A percentile compares a stretch with the other conserved stretches of the same genome.
Evolutionary conservation across 2,888 invertebrate species (phyloP).

Genomic region (Ormia ochracea): DNA sequence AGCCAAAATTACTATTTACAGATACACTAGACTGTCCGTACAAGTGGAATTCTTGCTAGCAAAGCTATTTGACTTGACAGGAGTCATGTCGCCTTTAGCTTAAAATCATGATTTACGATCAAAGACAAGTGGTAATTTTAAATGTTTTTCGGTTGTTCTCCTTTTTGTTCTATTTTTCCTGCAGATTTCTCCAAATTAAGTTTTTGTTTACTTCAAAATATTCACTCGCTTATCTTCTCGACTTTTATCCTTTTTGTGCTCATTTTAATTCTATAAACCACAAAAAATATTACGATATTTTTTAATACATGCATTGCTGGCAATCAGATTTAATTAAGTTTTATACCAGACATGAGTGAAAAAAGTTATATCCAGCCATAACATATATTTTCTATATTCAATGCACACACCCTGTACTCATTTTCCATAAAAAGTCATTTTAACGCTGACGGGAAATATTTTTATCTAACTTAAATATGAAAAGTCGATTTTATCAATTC

Average conservation of each 20-base stretch:
- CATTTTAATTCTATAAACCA: conserved; percentile 44
- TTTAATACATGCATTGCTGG: conserved; percentile 42
- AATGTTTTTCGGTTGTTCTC: conserved; percentile 30
- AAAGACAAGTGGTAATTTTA: conserved; percentile 62
- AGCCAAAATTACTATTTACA: conserved; percentile 44
- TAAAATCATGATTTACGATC: conserved; percentile 63
- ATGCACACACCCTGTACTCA: not conserved
- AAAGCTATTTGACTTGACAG: conserved; percentile 59
- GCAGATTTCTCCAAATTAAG: not conserved
- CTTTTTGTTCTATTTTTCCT: not conserved
- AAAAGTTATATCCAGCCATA: not conserved
- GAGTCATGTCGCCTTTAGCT: conserved; percentile 63
- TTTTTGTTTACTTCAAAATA: conserved; percentile 41
- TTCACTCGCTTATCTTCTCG: conserved; percentile 34
- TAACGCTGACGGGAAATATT: not conserved
- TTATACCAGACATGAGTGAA: not conserved
- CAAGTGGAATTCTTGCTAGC: conserved; percentile 47
- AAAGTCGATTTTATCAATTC: too few relatives aligned
- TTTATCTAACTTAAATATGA: too few relatives aligned
- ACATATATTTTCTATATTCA: too few relatives aligned
- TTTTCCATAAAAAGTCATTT: not conserved
- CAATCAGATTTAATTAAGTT: conserved; percentile 61
- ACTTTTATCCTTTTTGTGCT: conserved; percentile 2
- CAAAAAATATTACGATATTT: conserved; percentile 36
- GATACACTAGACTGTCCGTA: conserved; percentile 31